These are phyloP conservation scores for Hippocampus barbouri DNA, from an alignment of 2,113 vertebrate species.

Conservation along the genomic window DNA sequence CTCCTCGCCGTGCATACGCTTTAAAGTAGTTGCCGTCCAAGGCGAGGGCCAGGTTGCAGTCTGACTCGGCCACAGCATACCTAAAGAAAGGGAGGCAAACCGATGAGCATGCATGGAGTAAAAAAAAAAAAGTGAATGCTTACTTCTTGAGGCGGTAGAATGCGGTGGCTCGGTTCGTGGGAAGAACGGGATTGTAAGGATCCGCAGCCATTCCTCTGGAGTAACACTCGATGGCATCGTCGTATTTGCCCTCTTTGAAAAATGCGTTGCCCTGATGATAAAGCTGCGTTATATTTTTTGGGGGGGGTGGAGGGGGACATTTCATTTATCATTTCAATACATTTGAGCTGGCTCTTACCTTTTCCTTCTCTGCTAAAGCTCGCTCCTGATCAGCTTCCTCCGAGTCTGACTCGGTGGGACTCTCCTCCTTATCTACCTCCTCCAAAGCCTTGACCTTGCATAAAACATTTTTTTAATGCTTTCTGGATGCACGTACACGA, in stretches of 20 bases:
- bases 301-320: no score
- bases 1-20: conserved; percentile 84
- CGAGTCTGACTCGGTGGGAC: conserved; percentile 81
- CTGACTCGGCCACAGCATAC: conserved; percentile 89
- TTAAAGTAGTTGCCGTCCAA: conserved; percentile 83
- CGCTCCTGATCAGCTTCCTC: conserved; percentile 83
- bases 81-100: conserved; percentile 52
- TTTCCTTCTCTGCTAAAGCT: conserved; percentile 84
- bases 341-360: conserved; percentile 59
- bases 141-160: conserved; percentile 92
- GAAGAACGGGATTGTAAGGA: conserved; percentile 85
- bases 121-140: conserved; percentile 4
- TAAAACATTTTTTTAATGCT: no score
- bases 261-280: conserved; percentile 81
- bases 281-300: neutral
- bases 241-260: conserved; percentile 88
- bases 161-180: conserved; percentile 87
- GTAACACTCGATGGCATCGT: conserved; percentile 89
- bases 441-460: conserved; percentile 85
- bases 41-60: conserved; percentile 91
- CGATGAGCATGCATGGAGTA: neutral
- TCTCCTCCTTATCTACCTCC: conserved; percentile 86
- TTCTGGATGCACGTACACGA: no score
- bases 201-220: conserved; percentile 88
- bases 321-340: no score